Percentiles rank a stretch among this genome's conserved stretches.
These are phyloP conservation scores for Pyrgilauda ruficollis DNA, from an alignment of 2,113 vertebrate genomes.

Conservation along the genomic window DNA sequence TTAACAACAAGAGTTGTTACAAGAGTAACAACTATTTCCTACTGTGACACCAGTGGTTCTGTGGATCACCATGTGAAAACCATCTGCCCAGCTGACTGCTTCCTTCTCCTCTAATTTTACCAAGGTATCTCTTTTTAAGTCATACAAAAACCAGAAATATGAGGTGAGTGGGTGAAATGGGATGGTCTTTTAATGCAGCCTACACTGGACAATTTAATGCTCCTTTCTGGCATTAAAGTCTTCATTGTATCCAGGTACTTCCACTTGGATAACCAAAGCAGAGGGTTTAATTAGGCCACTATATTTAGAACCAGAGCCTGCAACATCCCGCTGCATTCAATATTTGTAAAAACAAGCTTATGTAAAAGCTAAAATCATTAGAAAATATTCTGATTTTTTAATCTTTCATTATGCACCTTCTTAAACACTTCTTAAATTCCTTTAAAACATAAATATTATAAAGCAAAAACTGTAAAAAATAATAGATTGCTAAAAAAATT, in stretches of 20 bases:
- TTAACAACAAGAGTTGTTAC: no score
- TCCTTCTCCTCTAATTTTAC: not conserved
- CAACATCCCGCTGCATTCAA: not conserved
- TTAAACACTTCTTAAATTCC: not conserved
- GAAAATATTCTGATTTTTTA: not conserved
- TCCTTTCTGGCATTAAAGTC: not conserved
- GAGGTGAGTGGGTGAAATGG: not conserved
- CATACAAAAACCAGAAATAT: not conserved
- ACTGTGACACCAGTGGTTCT: not conserved
- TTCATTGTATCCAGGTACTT: conserved; percentile 16
- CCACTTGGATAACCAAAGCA: conserved; percentile 16
- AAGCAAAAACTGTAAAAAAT: not conserved
- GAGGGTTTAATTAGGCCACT: conserved; percentile 7
- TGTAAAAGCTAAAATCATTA: not conserved
- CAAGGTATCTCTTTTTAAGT: not conserved
- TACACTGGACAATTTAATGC: not conserved
- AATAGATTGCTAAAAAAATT: not conserved
- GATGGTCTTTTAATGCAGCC: not conserved
- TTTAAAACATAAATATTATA: not conserved
- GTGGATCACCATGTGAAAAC: not conserved
- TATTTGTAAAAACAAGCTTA: not conserved
- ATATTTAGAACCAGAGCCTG: conserved; percentile 17
- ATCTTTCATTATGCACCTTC: not conserved
- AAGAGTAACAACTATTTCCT: not conserved
- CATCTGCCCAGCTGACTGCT: not conserved